Conservation (phyloP, 2,888 invertebrate species). For the Acholoe squamosa region DNA sequence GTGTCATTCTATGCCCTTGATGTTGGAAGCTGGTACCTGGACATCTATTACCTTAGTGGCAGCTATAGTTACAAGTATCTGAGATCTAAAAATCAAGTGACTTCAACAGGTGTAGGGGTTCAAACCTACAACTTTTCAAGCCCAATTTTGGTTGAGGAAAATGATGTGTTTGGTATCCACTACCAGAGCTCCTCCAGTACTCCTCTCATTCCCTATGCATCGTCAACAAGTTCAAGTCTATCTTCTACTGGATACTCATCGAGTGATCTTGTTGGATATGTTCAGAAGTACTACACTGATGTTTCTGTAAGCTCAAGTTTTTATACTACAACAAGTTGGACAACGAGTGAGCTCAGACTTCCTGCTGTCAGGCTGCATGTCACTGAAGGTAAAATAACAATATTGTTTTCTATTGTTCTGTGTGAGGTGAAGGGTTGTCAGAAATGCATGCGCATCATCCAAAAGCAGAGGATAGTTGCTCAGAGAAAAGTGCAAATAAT, state of each 20-base stretch:
- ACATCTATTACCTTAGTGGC: not conserved
- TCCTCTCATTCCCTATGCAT: not conserved
- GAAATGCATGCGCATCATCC: not conserved
- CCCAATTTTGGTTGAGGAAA: not conserved
- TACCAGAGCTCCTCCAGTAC: not conserved
- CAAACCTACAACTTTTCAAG: not conserved
- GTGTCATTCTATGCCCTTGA: slow-evolving; percentile 6
- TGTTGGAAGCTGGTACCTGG: not conserved
- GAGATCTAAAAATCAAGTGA: not conserved
- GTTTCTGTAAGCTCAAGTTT: not conserved
- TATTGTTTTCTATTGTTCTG: not conserved
- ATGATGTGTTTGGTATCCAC: not conserved
- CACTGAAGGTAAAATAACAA: not conserved
- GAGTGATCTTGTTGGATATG: not conserved
- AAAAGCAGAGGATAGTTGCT: too few relatives aligned
- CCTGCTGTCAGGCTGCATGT: slow-evolving; percentile 5
- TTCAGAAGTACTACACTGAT: slow-evolving; percentile 1
- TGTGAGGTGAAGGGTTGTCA: not conserved
- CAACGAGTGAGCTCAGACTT: not conserved
- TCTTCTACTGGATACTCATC: not conserved
- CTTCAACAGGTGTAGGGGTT: not conserved
- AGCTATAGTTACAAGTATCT: not conserved
- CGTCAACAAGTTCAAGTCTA: not conserved
- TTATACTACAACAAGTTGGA: not conserved
- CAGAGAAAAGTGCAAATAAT: not conserved